phyloP scores from a whole-genome alignment of 2,797 vertebrate species.

The Dryobates pubescens region DNA sequence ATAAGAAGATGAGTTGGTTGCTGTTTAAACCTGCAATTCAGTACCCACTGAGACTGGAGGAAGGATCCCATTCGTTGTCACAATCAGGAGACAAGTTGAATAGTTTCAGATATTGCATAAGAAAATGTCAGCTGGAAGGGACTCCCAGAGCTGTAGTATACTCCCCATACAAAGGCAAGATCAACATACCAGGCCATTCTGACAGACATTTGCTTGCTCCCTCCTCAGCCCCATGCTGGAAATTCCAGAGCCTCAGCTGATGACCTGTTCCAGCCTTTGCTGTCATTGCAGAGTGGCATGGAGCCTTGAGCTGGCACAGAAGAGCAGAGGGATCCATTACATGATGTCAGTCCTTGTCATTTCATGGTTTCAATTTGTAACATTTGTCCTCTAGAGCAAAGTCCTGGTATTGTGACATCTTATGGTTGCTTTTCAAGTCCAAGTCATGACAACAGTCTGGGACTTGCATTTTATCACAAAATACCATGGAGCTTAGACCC shows the following conservation, averaged over 20 bases:
- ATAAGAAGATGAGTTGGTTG: not conserved
- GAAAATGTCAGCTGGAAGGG: not conserved
- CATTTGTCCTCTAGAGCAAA: constrained; percentile 19
- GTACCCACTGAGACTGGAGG: not conserved
- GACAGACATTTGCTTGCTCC: not conserved
- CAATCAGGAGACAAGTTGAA: not conserved
- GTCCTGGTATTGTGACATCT: not conserved
- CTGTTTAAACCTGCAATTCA: not conserved
- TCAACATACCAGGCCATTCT: not conserved
- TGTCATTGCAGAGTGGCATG: not conserved
- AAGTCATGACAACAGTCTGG: not conserved
- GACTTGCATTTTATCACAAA: not conserved
- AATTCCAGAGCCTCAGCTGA: not conserved
- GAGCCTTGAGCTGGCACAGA: constrained; percentile 1
- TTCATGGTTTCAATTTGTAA: constrained; percentile 32
- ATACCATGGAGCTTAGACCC: not conserved
- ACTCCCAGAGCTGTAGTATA: not conserved
- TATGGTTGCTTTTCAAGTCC: not conserved
- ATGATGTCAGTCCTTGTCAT: constrained; percentile 11
- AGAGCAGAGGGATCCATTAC: not conserved
- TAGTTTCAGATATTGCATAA: not conserved
- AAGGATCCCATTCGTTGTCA: not conserved
- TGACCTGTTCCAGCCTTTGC: constrained; percentile 20
- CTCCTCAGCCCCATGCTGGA: not conserved
- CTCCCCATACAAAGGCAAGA: not conserved